Percentiles rank a stretch among this genome's conserved stretches.
phyloP scores from a whole-genome alignment of 2,888 invertebrate genomes.

The Ommatoiulus sabulosus region DNA sequence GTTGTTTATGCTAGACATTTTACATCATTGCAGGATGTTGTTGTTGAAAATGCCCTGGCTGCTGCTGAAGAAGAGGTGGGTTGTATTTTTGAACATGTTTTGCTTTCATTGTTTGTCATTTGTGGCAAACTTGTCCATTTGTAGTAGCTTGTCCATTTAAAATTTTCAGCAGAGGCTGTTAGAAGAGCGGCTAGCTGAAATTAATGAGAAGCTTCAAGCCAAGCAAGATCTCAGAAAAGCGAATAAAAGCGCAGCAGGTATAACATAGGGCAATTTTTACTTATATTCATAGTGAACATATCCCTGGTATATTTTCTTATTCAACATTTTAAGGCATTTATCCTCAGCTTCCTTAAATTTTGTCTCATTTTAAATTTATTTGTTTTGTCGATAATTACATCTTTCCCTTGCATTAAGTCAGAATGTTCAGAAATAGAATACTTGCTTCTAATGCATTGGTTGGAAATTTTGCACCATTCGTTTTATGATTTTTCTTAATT shows the following conservation, averaged over 20 bases:
- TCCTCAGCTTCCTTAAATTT: no score
- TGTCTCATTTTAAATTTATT: no score
- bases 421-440: no score
- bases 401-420: no score
- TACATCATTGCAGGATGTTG: not conserved
- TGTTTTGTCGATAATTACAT: no score
- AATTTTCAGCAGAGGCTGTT: not conserved
- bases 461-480: no score
- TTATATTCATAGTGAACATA: no score
- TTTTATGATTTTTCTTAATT: no score
- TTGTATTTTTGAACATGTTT: not conserved
- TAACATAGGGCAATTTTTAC: not conserved
- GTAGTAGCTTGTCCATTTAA: not conserved
- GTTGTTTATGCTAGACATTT: not conserved
- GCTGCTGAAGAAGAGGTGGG: not conserved
- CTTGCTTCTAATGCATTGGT: no score
- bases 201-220: conserved; percentile 49
- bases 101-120: not conserved
- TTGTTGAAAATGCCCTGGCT: not conserved
- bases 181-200: conserved; percentile 51
- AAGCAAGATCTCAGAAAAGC: conserved; percentile 21
- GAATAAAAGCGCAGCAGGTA: conserved; percentile 52
- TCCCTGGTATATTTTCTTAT: no score
- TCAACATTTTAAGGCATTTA: no score
- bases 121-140: not conserved